Base-by-base conservation (phyloP, 1,140 invertebrate genomes). In the Drosophila mauritiana region DNA sequence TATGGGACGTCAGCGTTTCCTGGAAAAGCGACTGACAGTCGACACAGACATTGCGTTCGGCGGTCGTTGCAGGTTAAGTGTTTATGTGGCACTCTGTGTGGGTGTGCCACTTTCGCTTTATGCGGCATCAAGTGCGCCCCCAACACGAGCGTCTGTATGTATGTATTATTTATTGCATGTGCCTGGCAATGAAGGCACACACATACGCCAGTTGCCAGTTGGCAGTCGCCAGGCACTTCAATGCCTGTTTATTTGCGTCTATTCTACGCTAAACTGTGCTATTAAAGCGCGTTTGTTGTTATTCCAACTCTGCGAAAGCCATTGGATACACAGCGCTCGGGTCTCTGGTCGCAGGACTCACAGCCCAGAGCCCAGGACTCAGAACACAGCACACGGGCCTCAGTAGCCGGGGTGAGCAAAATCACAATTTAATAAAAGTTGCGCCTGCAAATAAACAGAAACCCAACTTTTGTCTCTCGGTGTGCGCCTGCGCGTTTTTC, bases 251-350 rank as follows among this genome's bases (percentile, higher is more conserved):
- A 89, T 88, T 88, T 88, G 84, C 84, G 84, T 80, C 84, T 88
- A 88, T 88, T 88, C 84, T 89, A 70, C 80, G 80, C 85, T 88
- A 89, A 88, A 88, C 84, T 88, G 84, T 80, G 84, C 80, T 84
- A 88, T 88, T 89, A 88, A 88, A 88, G 84, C 84, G 84, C 84
- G 80, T 88, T 88, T 88, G 84, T 89, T 90, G 83, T 78, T 83
- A 84, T 89, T 80, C 86, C 74, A 77, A 83, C 76, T 89, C 68
- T 57, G 64, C 75, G 65, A 69, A 68, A 69, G 63, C 73, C 73
- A 78, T 63, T 82, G 72, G 70, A 68, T 62, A 76, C 73, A 80
- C 63, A 73, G 56, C 43, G 25, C 59, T 75, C 42, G 57, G 45
- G 42, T 37, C 40, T 42, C 43, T 22, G 64, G 45, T 59, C 37